Evolutionary conservation across 2,888 invertebrate genomes (phyloP).

Genomic region (Drosophila formosana): DNA sequence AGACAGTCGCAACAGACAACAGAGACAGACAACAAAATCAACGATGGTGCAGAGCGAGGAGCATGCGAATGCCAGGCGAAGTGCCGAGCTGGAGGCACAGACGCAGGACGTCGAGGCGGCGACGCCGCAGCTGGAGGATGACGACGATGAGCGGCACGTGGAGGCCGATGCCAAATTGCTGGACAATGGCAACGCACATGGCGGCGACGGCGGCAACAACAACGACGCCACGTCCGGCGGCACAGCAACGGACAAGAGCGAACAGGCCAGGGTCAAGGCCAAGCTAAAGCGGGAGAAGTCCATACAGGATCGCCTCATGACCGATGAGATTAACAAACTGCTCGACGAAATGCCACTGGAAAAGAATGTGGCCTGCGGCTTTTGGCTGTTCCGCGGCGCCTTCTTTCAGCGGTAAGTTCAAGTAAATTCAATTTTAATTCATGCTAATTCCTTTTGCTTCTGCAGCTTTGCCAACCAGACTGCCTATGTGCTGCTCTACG

Average conservation of each 20-base stretch:
- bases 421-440: background rate
- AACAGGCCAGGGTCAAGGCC: conserved; percentile 44
- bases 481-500: conserved; percentile 87
- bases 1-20: background rate
- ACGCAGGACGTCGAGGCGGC: conserved; percentile 39
- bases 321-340: conserved; percentile 85
- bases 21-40: background rate
- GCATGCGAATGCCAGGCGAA: conserved; percentile 15
- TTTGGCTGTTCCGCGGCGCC: conserved; percentile 87
- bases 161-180: conserved; percentile 72
- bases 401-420: conserved; percentile 87
- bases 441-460: background rate
- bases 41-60: conserved; percentile 67
- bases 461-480: conserved; percentile 85
- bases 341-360: conserved; percentile 86
- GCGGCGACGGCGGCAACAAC: background rate
- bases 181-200: conserved; percentile 63
- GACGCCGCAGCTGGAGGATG: conserved; percentile 35
- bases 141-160: conserved; percentile 42
- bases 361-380: conserved; percentile 89
- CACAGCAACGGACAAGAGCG: conserved; percentile 12
- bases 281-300: conserved; percentile 71
- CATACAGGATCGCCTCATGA: conserved; percentile 79
- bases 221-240: background rate
- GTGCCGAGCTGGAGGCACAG: conserved; percentile 25